These are phyloP conservation scores for Euwallacea fornicatus DNA, from an alignment of 1,140 invertebrate genomes.

Conservation along the genomic window DNA sequence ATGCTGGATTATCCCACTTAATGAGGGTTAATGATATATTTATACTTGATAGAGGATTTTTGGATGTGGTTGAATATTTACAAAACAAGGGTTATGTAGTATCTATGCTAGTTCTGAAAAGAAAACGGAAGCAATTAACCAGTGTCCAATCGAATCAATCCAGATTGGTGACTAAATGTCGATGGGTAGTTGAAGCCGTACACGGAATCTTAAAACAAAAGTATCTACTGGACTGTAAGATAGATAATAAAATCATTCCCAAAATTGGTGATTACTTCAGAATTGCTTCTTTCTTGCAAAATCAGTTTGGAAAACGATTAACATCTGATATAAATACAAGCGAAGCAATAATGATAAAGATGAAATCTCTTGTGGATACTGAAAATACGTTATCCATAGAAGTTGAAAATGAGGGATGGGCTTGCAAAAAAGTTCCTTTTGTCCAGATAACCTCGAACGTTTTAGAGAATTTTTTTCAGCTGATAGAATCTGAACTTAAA, in stretches of 20 bases:
- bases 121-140: not conserved
- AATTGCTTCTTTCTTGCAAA: not conserved
- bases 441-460: not conserved
- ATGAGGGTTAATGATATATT: too few relatives aligned
- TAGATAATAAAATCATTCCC: not conserved
- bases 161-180: not conserved
- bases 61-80: not conserved
- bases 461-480: not conserved
- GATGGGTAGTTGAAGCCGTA: constrained; percentile 8
- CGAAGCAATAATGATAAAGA: not conserved
- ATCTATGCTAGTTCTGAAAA: too few relatives aligned
- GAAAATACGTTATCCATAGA: not conserved
- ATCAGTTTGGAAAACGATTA: not conserved
- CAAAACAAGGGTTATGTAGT: too few relatives aligned
- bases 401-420: not conserved
- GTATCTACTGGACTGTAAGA: not conserved
- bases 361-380: not conserved
- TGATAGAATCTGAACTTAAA: not conserved
- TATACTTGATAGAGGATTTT: too few relatives aligned
- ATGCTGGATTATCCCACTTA: too few relatives aligned
- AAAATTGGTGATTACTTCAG: not conserved
- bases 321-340: not conserved
- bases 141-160: not conserved
- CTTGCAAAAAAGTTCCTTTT: not conserved
- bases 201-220: not conserved